Conservation (phyloP, 2,888 invertebrate species). For the Erebia epiphron region DNA sequence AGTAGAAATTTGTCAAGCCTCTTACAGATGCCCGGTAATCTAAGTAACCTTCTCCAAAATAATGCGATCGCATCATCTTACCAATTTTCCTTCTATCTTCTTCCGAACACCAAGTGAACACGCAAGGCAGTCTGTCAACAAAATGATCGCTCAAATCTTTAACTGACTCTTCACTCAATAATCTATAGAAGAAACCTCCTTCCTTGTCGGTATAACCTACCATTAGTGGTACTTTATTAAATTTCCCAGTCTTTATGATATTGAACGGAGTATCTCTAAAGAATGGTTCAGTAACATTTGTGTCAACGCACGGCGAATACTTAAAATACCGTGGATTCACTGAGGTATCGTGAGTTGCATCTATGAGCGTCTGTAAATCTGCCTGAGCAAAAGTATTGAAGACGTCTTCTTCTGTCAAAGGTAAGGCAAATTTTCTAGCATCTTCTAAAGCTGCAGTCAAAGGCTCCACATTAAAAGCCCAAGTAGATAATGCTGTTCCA, state of each 20-base stretch:
- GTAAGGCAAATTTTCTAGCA: slow-evolving; percentile 56
- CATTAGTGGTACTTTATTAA: slow-evolving; percentile 68
- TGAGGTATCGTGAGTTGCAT: slow-evolving; percentile 57
- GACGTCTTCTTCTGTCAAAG: slow-evolving; percentile 41
- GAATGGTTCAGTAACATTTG: slow-evolving; percentile 61
- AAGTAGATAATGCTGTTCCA: slow-evolving; percentile 63
- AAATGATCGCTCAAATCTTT: slow-evolving; percentile 61
- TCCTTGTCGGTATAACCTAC: slow-evolving; percentile 62
- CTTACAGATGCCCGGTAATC: slow-evolving; percentile 42
- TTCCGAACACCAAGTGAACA: slow-evolving; percentile 64
- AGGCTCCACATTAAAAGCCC: slow-evolving; percentile 68
- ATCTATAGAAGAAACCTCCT: slow-evolving; percentile 67
- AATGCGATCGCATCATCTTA: slow-evolving; percentile 56
- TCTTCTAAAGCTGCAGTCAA: slow-evolving; percentile 56
- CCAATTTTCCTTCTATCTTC: slow-evolving; percentile 56
- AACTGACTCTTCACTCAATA: slow-evolving; percentile 55
- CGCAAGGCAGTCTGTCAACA: slow-evolving; percentile 60
- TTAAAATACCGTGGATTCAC: slow-evolving; percentile 66
- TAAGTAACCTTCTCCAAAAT: slow-evolving; percentile 57
- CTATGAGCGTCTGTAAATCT: slow-evolving; percentile 47
- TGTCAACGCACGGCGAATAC: slow-evolving; percentile 68
- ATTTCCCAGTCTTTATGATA: slow-evolving; percentile 59
- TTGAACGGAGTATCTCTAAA: slow-evolving; percentile 67
- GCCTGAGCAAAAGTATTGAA: slow-evolving; percentile 32
- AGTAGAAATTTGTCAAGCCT: slow-evolving; percentile 59